phyloP scores from a whole-genome alignment of 2,888 invertebrate species.

The Heliothis peltigera region DNA sequence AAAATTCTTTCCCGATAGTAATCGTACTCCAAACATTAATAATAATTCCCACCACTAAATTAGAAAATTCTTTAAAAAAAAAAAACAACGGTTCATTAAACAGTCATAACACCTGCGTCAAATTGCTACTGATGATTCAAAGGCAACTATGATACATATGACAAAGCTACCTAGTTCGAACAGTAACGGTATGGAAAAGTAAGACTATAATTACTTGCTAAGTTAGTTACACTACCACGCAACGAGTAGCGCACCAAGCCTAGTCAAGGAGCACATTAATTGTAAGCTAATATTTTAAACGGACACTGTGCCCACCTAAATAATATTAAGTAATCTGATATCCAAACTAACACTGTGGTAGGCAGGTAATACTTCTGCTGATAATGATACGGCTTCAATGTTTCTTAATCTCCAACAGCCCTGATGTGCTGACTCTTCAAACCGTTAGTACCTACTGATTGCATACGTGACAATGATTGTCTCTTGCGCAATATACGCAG shows the following conservation, averaged over 20 bases:
- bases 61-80: constrained; percentile 1
- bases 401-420: no score
- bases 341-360: no score
- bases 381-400: no score
- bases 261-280: no score
- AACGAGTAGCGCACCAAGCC: no score
- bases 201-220: constrained; percentile 10
- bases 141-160: constrained; percentile 22
- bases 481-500: constrained; percentile 3
- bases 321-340: no score
- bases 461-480: constrained; percentile 2
- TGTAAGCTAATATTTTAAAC: no score
- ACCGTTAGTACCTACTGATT: neutral
- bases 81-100: neutral
- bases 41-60: neutral
- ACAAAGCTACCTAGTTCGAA: constrained; percentile 1
- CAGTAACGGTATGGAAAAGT: constrained; percentile 8
- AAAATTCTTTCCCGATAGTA: no score
- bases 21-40: no score
- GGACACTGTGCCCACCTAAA: no score
- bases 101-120: constrained; percentile 7
- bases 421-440: no score
- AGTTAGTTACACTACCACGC: constrained; percentile 13
- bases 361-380: no score
- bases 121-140: constrained; percentile 20